phyloP scores from a whole-genome alignment of 2,113 vertebrate genomes.

The Anarrhichthys ocellatus region DNA sequence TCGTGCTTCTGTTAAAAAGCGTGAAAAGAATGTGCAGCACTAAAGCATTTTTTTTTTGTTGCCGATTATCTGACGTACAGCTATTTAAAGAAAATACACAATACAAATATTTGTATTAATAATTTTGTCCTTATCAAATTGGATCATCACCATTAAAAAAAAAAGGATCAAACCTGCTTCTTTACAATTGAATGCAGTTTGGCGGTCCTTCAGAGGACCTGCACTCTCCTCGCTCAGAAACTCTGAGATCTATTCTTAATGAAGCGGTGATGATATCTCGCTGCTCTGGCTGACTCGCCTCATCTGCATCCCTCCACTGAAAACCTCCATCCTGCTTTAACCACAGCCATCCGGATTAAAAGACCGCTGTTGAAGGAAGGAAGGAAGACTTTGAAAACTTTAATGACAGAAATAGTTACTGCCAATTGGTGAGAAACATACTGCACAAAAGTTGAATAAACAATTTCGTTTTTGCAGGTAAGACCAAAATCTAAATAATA shows the following conservation, averaged over 20 bases:
- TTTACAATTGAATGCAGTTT: neutral
- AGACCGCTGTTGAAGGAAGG: conserved; percentile 31
- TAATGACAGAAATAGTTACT: neutral
- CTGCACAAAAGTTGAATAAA: no score
- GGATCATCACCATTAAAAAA: neutral
- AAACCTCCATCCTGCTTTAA: conserved; percentile 60
- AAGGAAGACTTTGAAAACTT: conserved; percentile 26
- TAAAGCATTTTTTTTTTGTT: neutral
- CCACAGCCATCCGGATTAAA: conserved; percentile 58
- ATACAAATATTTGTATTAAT: neutral
- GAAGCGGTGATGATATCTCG: conserved; percentile 69
- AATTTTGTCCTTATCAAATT: neutral
- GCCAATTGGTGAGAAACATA: neutral
- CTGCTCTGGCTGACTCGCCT: conserved; percentile 36
- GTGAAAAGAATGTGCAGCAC: neutral
- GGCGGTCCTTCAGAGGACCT: neutral
- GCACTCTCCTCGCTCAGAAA: conserved; percentile 24
- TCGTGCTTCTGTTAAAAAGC: neutral
- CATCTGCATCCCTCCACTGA: conserved; percentile 23
- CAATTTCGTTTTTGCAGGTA: neutral
- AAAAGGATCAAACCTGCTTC: neutral
- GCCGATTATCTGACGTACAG: neutral
- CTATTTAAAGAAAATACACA: neutral
- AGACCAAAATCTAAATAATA: neutral
- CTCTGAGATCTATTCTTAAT: conserved; percentile 47